Base-by-base conservation (phyloP, 2,888 invertebrate genomes). In the Drosophila picticornis region DNA sequence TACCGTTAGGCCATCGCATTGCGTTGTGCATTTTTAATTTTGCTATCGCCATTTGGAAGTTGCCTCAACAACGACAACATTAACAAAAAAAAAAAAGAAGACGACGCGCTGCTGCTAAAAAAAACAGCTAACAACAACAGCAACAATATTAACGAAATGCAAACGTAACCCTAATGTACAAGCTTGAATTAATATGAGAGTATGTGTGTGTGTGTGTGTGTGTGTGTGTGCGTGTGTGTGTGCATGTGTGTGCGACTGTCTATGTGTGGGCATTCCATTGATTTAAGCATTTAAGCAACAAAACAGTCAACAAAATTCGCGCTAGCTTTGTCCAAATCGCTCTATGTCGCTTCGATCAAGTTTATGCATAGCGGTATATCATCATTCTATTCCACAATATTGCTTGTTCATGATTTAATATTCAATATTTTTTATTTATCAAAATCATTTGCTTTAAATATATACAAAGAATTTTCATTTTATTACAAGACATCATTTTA, bases 21-120 rank as follows among this genome's bases (percentile, higher is more conserved):
- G 90, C 90, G 90, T 88, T 90, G 90, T 88, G 90, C 88, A 88
- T 88, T 88, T 88, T 85, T 88, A 90, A 90, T 88, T 90, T 88
- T 81, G 81, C 83, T 84, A 72, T 77, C 72, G 76, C 77, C 69
- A 82, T 79, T 81, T 81, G 68, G 48, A 51, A 76, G 75, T 67
- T 82, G 72, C 65, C 68, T 75, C 81, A 83, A 81, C 76, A 61
- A 76, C 72, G 31, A 16, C 13, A 48, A 19, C 71, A 51, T 6
- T 29, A 52, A 36, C 59, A 59, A 52, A 60, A 22, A 59, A 52
- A 60, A 22, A 36, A 25, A 43, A 40, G 65, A 72, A 75, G 57
- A 72, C 56, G 68, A 74, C 63, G 46, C 53, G 57, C 64, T 38
- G 61, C 67, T 62, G 36, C 46, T 16, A 32, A 32, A 62, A 70